phyloP scores from a whole-genome alignment of 2,797 vertebrate genomes.

The Darevskia mixta region DNA sequence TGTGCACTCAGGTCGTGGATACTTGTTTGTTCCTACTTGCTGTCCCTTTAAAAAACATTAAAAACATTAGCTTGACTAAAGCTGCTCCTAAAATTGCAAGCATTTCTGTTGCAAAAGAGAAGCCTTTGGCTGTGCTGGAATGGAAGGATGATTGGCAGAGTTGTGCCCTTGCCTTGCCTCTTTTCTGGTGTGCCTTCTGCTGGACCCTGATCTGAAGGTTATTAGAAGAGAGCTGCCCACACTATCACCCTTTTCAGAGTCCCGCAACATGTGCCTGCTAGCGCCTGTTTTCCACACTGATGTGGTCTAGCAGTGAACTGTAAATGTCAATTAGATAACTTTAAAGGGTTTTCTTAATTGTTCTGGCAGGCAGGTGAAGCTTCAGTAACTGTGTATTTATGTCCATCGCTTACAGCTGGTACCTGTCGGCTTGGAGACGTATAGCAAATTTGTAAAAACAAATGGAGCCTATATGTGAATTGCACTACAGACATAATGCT shows the following conservation, averaged over 20 bases:
- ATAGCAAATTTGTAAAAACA: background rate
- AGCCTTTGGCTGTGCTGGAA: background rate
- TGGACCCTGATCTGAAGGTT: background rate
- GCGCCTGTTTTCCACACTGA: background rate
- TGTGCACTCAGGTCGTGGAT: background rate
- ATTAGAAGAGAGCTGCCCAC: background rate
- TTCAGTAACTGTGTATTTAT: background rate
- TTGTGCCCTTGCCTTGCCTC: background rate
- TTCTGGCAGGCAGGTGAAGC: background rate
- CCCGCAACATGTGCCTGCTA: background rate
- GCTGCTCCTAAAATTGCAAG: background rate
- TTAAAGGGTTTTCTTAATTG: background rate
- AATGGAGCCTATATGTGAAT: background rate
- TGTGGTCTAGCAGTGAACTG: slow-evolving; percentile 6
- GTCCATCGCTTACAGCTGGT: background rate
- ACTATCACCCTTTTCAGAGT: background rate
- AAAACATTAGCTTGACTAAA: background rate
- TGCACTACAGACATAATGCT: background rate
- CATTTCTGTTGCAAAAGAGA: background rate
- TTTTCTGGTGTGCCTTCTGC: background rate
- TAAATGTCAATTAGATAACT: slow-evolving; percentile 16
- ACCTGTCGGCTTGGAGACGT: background rate
- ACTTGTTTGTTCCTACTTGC: background rate
- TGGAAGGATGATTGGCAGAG: background rate
- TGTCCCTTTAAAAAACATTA: background rate